These are phyloP conservation scores for Macroglossus sobrinus DNA, from an alignment of 2,113 vertebrate genomes.

Conservation along the genomic window DNA sequence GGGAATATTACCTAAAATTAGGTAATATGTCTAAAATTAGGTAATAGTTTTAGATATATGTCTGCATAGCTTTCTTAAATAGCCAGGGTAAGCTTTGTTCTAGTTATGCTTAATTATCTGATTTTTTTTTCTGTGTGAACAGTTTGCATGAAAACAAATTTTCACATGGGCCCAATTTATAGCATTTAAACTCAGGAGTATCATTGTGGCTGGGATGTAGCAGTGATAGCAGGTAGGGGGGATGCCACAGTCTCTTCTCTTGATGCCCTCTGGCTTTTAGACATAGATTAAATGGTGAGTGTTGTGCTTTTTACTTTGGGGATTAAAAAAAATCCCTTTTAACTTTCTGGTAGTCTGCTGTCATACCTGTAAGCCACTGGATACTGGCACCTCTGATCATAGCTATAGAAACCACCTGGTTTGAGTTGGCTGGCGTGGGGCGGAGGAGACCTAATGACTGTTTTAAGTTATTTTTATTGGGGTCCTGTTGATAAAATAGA, in stretches of 20 bases:
- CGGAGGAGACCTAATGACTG: neutral
- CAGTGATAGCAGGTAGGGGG: neutral
- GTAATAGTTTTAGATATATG: neutral
- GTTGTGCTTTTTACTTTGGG: neutral
- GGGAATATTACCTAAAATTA: neutral
- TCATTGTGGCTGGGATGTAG: neutral
- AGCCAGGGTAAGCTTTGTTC: neutral
- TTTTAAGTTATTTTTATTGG: slow-evolving; percentile 35
- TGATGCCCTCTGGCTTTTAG: neutral
- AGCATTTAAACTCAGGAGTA: neutral
- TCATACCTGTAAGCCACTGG: neutral
- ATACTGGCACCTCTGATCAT: neutral
- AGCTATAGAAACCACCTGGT: neutral
- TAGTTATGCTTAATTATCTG: neutral
- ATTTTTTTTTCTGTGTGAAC: slow-evolving; percentile 12
- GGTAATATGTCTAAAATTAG: too few relatives aligned
- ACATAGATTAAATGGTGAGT: neutral
- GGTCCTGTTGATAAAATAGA: neutral
- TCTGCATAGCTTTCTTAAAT: neutral
- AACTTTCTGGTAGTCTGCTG: neutral
- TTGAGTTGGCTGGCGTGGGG: neutral
- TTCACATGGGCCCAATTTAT: neutral
- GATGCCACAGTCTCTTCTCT: neutral
- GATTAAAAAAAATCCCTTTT: neutral
- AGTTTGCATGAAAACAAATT: neutral